These are phyloP conservation scores for Lacerta viridis DNA, from an alignment of 2,797 vertebrate species.

Conservation along the genomic window DNA sequence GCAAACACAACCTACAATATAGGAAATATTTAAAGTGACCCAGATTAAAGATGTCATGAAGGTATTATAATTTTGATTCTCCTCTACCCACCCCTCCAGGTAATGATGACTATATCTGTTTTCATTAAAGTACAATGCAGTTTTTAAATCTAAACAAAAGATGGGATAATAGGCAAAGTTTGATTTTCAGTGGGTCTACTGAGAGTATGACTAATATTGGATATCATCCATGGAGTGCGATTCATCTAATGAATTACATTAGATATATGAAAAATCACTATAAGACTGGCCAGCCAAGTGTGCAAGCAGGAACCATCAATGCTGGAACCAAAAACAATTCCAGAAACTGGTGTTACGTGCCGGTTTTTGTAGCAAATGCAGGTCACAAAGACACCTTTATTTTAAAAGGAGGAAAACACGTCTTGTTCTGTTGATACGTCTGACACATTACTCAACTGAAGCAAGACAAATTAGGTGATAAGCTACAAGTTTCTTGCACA, in stretches of 20 bases:
- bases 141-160: not conserved
- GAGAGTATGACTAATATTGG: too few relatives aligned
- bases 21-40: not conserved
- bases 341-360: not conserved
- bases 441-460: not conserved
- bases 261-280: too few relatives aligned
- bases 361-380: not conserved
- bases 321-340: not conserved
- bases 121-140: not conserved
- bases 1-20: not conserved
- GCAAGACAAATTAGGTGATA: constrained; percentile 15
- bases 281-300: not conserved
- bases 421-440: not conserved
- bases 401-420: not conserved
- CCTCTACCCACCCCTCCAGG: not conserved
- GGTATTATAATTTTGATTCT: not conserved
- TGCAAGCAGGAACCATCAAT: too few relatives aligned
- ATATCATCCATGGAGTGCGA: too few relatives aligned
- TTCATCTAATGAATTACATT: too few relatives aligned
- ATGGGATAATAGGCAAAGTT: too few relatives aligned
- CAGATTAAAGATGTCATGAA: not conserved
- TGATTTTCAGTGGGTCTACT: too few relatives aligned
- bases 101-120: not conserved
- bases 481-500: constrained; percentile 6
- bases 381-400: not conserved